A percentile compares a stretch with the other conserved stretches of the same genome.
phyloP scores from a whole-genome alignment of 2,888 invertebrate genomes.

The Dioctria rufipes region DNA sequence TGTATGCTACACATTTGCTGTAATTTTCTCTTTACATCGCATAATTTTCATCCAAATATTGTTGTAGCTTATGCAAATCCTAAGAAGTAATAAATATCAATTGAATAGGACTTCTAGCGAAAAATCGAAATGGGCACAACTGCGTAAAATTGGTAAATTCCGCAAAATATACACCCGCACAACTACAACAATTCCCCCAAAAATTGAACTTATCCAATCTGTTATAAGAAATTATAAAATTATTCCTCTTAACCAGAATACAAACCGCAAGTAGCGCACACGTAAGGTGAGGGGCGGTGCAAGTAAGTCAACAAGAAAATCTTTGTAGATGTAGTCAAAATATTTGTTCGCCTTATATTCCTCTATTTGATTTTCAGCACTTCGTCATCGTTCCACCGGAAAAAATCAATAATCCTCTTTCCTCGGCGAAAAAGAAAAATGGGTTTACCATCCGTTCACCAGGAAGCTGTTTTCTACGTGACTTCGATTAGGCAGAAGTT shows the following conservation, averaged over 20 bases:
- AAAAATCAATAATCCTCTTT: constrained; percentile 45
- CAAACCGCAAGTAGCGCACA: neutral
- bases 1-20: no score
- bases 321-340: constrained; percentile 50
- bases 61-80: no score
- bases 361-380: constrained; percentile 49
- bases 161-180: neutral
- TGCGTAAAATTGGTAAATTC: constrained; percentile 37
- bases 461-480: constrained; percentile 52
- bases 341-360: constrained; percentile 42
- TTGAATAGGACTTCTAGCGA: no score
- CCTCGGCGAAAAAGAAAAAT: constrained; percentile 33
- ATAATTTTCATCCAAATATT: no score
- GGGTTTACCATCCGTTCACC: constrained; percentile 48
- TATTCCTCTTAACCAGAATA: constrained; percentile 19
- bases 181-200: constrained; percentile 14
- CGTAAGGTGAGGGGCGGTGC: neutral
- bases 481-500: constrained; percentile 51
- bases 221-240: constrained; percentile 37
- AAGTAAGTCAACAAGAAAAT: constrained; percentile 22
- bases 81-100: no score
- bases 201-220: constrained; percentile 39
- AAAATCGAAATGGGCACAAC: constrained; percentile 37
- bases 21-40: no score
- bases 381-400: constrained; percentile 4